Evolutionary conservation across 2,113 vertebrate species (phyloP), one percentile per base, ranked within the genome.

Genomic region (Phylloscopus trochiloides): DNA sequence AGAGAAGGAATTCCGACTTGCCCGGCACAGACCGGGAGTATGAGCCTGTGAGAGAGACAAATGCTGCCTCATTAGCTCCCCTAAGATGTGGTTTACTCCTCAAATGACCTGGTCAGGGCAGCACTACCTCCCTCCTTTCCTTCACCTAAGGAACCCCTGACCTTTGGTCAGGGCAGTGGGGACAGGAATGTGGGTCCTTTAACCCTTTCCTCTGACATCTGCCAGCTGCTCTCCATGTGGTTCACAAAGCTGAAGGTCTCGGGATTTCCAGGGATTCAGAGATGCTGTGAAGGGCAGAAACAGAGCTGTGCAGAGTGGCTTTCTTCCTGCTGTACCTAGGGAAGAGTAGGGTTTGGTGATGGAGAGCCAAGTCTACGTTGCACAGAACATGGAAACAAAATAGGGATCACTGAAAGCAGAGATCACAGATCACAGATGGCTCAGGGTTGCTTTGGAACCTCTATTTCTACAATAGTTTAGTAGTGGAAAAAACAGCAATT

Each of bases 1-100:
- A 96, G 86, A 92, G 82, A 50, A 97, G 96, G 97, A 97, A 98
- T 98, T 97, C 95, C 54, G 52, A 70, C 90, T 96, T 58, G 88
- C 96, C 59, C 47, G 31, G 96, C 92, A 20, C 94, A 78, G 59
- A 47, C 26, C 19, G 91, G 97, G 97, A 98, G 97, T 95, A 29
- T 32, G 63, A 34, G 75, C 71, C 55, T 87, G 81, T 4, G 72
- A 96, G 94, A 96, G 94, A 95, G 90, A 91, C 93, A 90, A 92
- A 77, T 57, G n/a, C 79, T 55, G 94, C 88, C 92, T 94, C 94
- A 96, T 97, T 94, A 97, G 97, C 74, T 86, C 59, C 17, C 68
- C 92, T 92, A 52, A 66, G 91, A 93, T 77, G 75, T 73, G 97
- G 74, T 93, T 88, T 62, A 96, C 97, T 97, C 95, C 96, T 78